Base-by-base conservation (phyloP, 1,140 invertebrate species). In the Leptestheria dahalacensis region DNA sequence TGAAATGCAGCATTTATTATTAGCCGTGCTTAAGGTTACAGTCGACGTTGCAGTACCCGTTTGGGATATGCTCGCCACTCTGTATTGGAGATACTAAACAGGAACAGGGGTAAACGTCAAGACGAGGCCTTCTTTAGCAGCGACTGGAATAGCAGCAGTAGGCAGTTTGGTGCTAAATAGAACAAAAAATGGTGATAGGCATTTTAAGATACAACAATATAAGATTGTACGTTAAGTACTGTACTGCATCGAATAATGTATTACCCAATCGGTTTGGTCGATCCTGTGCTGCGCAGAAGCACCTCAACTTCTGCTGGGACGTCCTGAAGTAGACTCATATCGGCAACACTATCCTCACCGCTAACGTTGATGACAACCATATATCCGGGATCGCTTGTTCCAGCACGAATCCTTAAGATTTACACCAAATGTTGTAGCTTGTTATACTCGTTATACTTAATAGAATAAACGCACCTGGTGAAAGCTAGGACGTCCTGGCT, bases 401-500 rank as follows among this genome's bases (percentile, higher is more conserved):
- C 18, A 25, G 41, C 29, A 18, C 49, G 33, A 41, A 41, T 60
- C 15, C 25, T n/a, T 26, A 10, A 18, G 20, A 51, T 21, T 9
- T 4, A 26, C 1, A 1, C 2, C 0, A 12, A 11, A n/a, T 29
- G 33, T 25, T 9, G 28, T 11, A n/a, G n/a, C n/a, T n/a, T n/a
- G n/a, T 10, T n/a, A 10, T 12, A 10, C 50, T 28, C 11, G 6
- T 11, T 33, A 21, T 28, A 55, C 11, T 12, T 18, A 53, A 21
- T 15, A 41, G 33, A 4, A 29, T 33, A 33, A 2, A n/a, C 48
- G 24, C 9, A 62, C 61, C 61, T 62, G 12, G 54, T 48, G 18
- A 62, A 57, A 2, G 61, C 48, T 48, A 62, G 58, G 29, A 57
- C 28, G n/a, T 73, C 75, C 52, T 72, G 70, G 63, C 80, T 78